Evolutionary conservation across 2,797 vertebrate genomes (phyloP), one percentile per base, ranked within the genome.

Genomic region (Ceryle rudis): DNA sequence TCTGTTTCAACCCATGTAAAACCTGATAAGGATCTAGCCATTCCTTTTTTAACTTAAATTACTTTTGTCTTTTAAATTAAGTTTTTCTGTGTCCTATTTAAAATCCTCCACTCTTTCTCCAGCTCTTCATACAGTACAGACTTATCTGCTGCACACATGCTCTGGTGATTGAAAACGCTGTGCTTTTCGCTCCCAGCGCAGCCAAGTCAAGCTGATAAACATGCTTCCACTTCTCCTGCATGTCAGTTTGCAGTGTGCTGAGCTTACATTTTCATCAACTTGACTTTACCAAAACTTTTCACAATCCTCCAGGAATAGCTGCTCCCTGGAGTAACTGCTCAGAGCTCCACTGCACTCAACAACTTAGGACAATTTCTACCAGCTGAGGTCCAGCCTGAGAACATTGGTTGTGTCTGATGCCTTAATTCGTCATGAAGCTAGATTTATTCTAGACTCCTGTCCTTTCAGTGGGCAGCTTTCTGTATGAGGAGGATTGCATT

Each of bases 181-280:
- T 42, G 61, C 79, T 91, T 91, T 87, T 72, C 89, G 22, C 72
- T 93, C 65, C 73, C 81, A 21, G 28, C 22, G 22, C 71, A 93
- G 81, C 89, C 92, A 90, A 89, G 78, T 61, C 81, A 81, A 85
- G 84, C 81, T 95, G 92, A 90, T 95, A 92, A 95, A 88, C 83
- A 73, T 19, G 47, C 86, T 66, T 86, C 58, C 26, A 62, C 67
- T 67, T 85, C 74, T 90, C 54, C 67, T 3, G 4, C 13, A 1
- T 84, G 95, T 75, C 96, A 61, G 55, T 35, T 49, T 64, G 66
- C 19, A 29, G 66, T 6, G 44, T 70, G 73, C 78, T 61, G 35
- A 81, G 39, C 82, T 89, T 85, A 90, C 61, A 20, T 95, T 93
- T 95, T 93, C 90, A 94, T 95, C 95, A 94, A 54, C 80, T 51